Conservation (phyloP, 2,797 vertebrate species). For the Acestrorhynchus altus region DNA sequence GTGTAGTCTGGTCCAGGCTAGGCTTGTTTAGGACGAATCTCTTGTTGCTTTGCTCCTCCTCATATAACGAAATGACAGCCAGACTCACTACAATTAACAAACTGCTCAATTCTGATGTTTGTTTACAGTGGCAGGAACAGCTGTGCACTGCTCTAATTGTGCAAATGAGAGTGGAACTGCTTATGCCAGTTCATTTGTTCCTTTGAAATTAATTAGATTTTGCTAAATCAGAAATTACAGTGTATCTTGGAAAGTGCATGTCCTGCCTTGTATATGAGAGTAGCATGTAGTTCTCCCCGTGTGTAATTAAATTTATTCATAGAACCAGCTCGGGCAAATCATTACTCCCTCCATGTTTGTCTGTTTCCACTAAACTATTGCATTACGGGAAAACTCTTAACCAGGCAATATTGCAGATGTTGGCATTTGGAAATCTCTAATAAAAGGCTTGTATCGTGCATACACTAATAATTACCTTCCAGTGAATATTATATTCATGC, state of each 20-base stretch:
- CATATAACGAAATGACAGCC: constrained; percentile 47
- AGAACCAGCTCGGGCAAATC: constrained; percentile 44
- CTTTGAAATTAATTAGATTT: constrained; percentile 79
- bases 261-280: constrained; percentile 61
- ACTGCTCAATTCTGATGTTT: constrained; percentile 65
- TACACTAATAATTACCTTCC: constrained; percentile 32
- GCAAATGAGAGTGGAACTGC: constrained; percentile 73
- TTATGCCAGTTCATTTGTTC: constrained; percentile 67
- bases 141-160: constrained; percentile 76
- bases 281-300: constrained; percentile 59
- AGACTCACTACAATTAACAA: constrained; percentile 64
- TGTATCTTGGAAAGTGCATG: constrained; percentile 69
- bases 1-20: not conserved
- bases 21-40: constrained; percentile 10
- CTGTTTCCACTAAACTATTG: constrained; percentile 7
- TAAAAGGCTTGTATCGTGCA: constrained; percentile 37
- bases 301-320: constrained; percentile 72
- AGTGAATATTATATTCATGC: constrained; percentile 20
- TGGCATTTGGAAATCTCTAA: constrained; percentile 41
- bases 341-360: constrained; percentile 33
- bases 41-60: not conserved
- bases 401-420: constrained; percentile 43
- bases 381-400: constrained; percentile 45
- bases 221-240: constrained; percentile 71
- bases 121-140: constrained; percentile 70